Evolutionary conservation across 2,888 invertebrate genomes (phyloP), one percentile per base, ranked within the genome.

Genomic region (Nasonia oneida): DNA sequence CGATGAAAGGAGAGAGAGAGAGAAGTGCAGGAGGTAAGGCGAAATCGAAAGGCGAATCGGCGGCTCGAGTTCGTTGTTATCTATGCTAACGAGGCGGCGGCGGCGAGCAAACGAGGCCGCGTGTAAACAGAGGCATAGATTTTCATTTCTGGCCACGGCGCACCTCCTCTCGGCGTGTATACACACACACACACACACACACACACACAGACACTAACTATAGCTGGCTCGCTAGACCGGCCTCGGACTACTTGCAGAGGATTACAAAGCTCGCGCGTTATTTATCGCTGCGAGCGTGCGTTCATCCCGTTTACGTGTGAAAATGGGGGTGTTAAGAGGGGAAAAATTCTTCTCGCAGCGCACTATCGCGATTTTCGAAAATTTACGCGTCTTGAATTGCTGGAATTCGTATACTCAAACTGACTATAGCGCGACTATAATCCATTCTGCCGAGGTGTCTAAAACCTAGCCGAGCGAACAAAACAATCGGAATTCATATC

Each of bases 81-180:
- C 83, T 86, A 77, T 81, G 84, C 73, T 86, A 86, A 86, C 77
- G 86, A 81, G 77, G 23, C 23, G 23, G n/a, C 57, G 77, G 74
- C 61, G 53, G 74, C 53, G 71, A 67, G 80, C 42, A 79, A 81
- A 82, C 84, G 87, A 77, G 85, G 80, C 80, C 80, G 70, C 70
- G 76, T 61, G 85, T 85, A 87, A 87, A 85, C 85, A 85, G 77
- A 47, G 53, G 85, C 85, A 83, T 85, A 85, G 80, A 87, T 80
- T 80, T 80, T 83, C 75, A 85, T 85, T 87, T 83, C 79, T 75
- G 79, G 50, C 71, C 50, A 15, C 50, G 64, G 12, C n/a, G 15
- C 39, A 64, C 61, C 61, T 10, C n/a, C 70, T 61, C 57, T 61
- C 57, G 29, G 29, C 29, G 29, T 29, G 29, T 29, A 29, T 29